Evolutionary conservation across 2,888 invertebrate genomes (phyloP).

Genomic region (Hedychridium roseum): DNA sequence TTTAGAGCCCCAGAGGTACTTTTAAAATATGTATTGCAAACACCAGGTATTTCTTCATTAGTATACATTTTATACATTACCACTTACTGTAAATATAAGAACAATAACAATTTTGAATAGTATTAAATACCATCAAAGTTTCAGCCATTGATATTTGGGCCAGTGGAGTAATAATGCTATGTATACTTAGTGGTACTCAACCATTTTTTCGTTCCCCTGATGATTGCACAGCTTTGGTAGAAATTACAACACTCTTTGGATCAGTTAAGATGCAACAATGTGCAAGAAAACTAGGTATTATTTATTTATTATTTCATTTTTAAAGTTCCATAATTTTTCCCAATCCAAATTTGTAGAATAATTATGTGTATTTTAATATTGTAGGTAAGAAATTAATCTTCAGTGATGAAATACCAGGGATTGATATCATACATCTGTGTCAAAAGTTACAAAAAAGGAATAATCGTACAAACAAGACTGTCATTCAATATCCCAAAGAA

Average conservation of each 20-base stretch:
- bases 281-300: constrained; percentile 72
- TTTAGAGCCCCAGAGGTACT: constrained; percentile 88
- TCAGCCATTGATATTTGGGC: constrained; percentile 90
- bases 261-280: constrained; percentile 73
- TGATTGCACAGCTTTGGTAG: constrained; percentile 80
- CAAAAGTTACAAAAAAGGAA: constrained; percentile 54
- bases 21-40: constrained; percentile 80
- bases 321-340: not conserved
- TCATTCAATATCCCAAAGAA: constrained; percentile 69
- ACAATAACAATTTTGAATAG: not conserved
- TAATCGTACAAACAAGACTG: constrained; percentile 13
- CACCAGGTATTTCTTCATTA: constrained; percentile 67
- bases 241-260: constrained; percentile 83
- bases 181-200: constrained; percentile 80
- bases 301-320: constrained; percentile 12
- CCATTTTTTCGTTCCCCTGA: constrained; percentile 86
- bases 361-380: not conserved
- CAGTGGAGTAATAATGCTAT: constrained; percentile 83
- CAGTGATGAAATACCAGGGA: constrained; percentile 65
- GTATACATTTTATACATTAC: not conserved
- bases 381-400: constrained; percentile 67
- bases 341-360: not conserved
- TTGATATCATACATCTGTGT: constrained; percentile 61
- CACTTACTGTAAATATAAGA: not conserved
- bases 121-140: constrained; percentile 27